These are phyloP conservation scores for Himalopsyche japonica DNA, from an alignment of 2,888 invertebrate genomes.

Conservation along the genomic window DNA sequence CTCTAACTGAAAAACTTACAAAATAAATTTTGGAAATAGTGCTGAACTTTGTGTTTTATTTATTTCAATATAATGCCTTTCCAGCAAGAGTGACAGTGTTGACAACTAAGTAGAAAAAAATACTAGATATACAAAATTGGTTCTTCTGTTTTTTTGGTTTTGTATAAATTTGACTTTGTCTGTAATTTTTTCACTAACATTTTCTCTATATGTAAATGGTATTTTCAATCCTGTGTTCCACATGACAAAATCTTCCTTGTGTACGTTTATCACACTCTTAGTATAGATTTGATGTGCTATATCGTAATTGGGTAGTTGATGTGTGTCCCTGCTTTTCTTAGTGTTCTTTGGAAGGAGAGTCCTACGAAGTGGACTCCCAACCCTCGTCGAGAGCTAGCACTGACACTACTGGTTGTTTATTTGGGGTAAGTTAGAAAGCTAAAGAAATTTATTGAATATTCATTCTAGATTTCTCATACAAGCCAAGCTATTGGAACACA, in stretches of 20 bases:
- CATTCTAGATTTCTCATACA: background rate
- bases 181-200: no score
- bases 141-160: no score
- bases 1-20: no score
- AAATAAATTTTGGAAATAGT: no score
- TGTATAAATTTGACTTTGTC: no score
- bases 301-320: background rate
- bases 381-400: constrained; percentile 46
- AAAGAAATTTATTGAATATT: background rate
- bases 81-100: no score
- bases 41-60: no score
- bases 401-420: constrained; percentile 55
- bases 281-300: background rate
- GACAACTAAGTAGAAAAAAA: no score
- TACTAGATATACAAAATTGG: no score
- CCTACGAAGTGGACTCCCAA: constrained; percentile 50
- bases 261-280: background rate
- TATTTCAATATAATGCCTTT: no score
- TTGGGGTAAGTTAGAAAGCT: constrained; percentile 46
- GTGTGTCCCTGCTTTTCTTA: constrained; percentile 43
- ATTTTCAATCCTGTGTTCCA: no score
- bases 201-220: no score
- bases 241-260: background rate
- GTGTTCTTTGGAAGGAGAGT: constrained; percentile 44
- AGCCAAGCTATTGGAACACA: background rate